A percentile compares a stretch with the other conserved stretches of the same genome.
Evolutionary conservation across 2,888 invertebrate species (phyloP).

Genomic region (Neoitamus cyanurus): DNA sequence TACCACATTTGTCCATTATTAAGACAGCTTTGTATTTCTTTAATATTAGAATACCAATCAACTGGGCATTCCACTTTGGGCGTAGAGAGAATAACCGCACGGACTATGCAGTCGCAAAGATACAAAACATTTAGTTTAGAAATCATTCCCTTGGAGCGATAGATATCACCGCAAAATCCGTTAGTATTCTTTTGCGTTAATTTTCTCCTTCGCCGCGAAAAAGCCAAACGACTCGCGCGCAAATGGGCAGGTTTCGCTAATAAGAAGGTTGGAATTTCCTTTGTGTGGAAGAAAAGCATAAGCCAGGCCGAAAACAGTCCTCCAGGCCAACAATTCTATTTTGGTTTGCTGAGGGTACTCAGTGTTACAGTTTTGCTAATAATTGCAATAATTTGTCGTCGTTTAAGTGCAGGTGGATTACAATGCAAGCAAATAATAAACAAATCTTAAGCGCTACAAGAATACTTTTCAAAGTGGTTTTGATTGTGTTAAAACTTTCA

Average conservation of each 20-base stretch:
- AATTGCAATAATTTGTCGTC: no score
- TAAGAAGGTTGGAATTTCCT: not conserved
- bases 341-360: no score
- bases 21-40: conserved; percentile 47
- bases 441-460: no score
- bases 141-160: not conserved
- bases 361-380: no score
- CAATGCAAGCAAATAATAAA: no score
- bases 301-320: not conserved
- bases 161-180: not conserved
- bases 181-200: not conserved
- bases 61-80: conserved; percentile 50
- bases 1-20: conserved; percentile 53
- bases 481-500: not conserved
- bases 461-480: not conserved
- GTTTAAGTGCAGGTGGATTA: no score
- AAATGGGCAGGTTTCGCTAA: not conserved
- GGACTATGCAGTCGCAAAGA: not conserved
- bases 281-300: not conserved
- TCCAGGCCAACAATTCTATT: no score
- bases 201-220: not conserved
- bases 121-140: conserved; percentile 9
- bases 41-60: conserved; percentile 52
- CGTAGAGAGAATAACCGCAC: conserved; percentile 18
- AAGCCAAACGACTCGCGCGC: not conserved